phyloP scores from a whole-genome alignment of 2,888 invertebrate species.

The Hypercompe scribonia region DNA sequence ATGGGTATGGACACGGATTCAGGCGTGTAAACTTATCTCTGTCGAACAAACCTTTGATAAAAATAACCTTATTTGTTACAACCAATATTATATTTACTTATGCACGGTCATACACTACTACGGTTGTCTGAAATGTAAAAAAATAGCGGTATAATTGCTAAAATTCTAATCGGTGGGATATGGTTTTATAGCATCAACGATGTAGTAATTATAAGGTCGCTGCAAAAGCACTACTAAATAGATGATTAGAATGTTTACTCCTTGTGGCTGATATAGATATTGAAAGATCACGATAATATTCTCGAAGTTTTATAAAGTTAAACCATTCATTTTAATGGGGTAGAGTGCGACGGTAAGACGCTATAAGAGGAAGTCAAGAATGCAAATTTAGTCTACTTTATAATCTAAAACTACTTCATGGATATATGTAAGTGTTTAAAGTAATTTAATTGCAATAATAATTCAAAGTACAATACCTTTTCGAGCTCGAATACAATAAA shows the following conservation, averaged over 20 bases:
- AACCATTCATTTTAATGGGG: background rate
- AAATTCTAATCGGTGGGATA: background rate
- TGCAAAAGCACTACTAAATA: background rate
- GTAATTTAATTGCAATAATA: too few relatives aligned
- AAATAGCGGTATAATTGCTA: background rate
- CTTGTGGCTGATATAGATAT: background rate
- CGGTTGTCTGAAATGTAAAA: background rate
- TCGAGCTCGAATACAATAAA: too few relatives aligned
- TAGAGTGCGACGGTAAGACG: background rate
- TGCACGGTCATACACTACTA: background rate
- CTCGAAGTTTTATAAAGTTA: background rate
- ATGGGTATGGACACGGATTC: conserved; percentile 14
- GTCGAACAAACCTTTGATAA: conserved; percentile 17
- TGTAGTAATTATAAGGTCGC: background rate
- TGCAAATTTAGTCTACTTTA: too few relatives aligned
- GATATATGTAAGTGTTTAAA: too few relatives aligned
- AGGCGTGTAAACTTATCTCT: conserved; percentile 23
- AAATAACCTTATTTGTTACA: conserved; percentile 8
- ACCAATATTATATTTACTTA: conserved; percentile 5
- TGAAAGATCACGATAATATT: background rate
- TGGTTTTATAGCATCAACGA: background rate
- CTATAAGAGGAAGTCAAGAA: background rate
- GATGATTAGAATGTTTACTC: background rate
- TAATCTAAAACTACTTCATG: too few relatives aligned
- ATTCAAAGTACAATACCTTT: too few relatives aligned